Evolutionary conservation across 2,888 invertebrate genomes (phyloP).

Genomic region (Chloromyia formosa): DNA sequence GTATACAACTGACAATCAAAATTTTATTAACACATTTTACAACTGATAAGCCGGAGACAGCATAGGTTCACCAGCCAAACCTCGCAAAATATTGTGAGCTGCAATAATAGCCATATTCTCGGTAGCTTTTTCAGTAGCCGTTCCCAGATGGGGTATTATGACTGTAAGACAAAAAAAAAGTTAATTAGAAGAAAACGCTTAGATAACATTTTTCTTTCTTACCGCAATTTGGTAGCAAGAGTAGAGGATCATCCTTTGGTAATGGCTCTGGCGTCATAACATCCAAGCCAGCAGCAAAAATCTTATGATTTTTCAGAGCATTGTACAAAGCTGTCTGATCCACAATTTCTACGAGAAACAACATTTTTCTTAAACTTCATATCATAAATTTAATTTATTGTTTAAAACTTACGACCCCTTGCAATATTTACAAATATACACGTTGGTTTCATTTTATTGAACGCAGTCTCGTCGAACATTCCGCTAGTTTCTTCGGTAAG

Average conservation of each 20-base stretch:
- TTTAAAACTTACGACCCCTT: conserved; percentile 67
- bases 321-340: conserved; percentile 82
- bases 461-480: conserved; percentile 74
- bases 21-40: neutral
- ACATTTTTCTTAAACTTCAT: neutral
- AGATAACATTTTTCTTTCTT: conserved; percentile 42
- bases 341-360: conserved; percentile 75
- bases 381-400: conserved; percentile 51
- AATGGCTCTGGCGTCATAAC: conserved; percentile 93
- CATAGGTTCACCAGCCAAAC: conserved; percentile 75
- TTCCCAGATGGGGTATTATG: conserved; percentile 87
- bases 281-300: conserved; percentile 90
- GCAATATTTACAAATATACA: conserved; percentile 79
- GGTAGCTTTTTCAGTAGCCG: conserved; percentile 80
- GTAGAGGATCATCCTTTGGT: conserved; percentile 79
- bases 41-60: conserved; percentile 66
- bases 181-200: neutral
- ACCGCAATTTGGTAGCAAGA: conserved; percentile 85
- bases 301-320: conserved; percentile 77
- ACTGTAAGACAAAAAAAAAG: conserved; percentile 65
- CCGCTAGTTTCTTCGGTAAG: conserved; percentile 72
- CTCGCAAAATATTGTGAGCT: conserved; percentile 81
- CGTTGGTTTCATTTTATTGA: conserved; percentile 77
- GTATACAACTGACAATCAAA: too few species aligned
- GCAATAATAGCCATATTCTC: conserved; percentile 81